These are phyloP conservation scores for Drosophila falleni DNA, from an alignment of 2,888 invertebrate species.

Conservation along the genomic window DNA sequence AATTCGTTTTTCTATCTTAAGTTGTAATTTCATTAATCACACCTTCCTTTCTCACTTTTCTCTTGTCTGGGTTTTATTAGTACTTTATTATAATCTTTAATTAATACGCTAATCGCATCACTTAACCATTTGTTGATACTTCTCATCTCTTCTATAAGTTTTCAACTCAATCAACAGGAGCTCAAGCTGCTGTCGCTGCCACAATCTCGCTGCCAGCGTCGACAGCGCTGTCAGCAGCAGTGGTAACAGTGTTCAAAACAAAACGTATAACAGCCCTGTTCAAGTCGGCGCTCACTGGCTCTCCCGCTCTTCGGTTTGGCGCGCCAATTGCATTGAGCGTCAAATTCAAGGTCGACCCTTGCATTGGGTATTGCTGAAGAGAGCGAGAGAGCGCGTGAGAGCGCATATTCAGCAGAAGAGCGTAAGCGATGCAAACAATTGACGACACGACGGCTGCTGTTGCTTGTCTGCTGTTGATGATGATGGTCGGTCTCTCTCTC, in stretches of 20 bases:
- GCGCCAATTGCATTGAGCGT: conserved; percentile 44
- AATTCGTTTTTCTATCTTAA: conserved; percentile 11
- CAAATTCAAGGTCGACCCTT: conserved; percentile 72
- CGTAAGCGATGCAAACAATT: conserved; percentile 54
- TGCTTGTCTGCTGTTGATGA: conserved; percentile 30
- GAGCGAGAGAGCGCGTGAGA: conserved; percentile 24
- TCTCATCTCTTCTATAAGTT: not conserved
- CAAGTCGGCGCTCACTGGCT: conserved; percentile 24
- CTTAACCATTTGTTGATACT: conserved; percentile 65
- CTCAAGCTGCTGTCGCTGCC: conserved; percentile 30
- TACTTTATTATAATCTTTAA: conserved; percentile 43
- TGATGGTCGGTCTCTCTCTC: conserved; percentile 17
- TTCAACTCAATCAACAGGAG: conserved; percentile 70
- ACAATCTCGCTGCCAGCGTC: conserved; percentile 1
- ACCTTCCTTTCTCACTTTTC: conserved; percentile 2
- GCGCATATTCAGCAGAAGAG: conserved; percentile 63
- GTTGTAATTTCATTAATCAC: not conserved
- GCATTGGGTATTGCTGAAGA: conserved; percentile 52
- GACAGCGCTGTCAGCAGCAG: conserved; percentile 2
- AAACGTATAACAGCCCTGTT: conserved; percentile 61
- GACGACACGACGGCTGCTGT: conserved; percentile 47
- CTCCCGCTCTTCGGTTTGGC: conserved; percentile 1
- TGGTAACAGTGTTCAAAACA: conserved; percentile 54
- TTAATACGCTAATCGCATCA: conserved; percentile 40
- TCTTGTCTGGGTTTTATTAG: conserved; percentile 10